These are phyloP conservation scores for Fissipunctia ypsillon DNA, from an alignment of 2,888 invertebrate genomes.

Conservation along the genomic window DNA sequence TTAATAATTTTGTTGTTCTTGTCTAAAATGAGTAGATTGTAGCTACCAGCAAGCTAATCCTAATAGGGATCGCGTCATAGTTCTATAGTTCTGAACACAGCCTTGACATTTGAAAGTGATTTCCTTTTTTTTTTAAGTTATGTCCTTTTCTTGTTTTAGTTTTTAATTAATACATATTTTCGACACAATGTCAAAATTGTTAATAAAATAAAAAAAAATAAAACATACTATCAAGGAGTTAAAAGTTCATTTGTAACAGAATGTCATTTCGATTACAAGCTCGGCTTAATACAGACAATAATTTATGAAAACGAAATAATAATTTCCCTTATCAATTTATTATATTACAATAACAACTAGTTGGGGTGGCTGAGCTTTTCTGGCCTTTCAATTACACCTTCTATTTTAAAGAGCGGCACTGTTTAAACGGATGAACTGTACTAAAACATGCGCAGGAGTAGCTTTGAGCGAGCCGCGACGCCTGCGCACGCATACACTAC, in stretches of 20 bases:
- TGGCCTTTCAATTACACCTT: background rate
- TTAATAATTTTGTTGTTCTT: background rate
- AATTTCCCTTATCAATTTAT: background rate
- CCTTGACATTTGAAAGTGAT: background rate
- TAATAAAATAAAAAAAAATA: no score
- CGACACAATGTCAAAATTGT: no score
- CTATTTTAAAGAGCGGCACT: background rate
- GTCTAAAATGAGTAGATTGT: background rate
- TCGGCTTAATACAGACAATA: no score
- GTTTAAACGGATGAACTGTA: conserved; percentile 4
- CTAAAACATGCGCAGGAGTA: conserved; percentile 28
- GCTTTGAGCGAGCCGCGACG: conserved; percentile 55
- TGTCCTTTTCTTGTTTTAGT: no score
- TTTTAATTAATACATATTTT: no score
- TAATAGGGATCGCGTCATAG: no score
- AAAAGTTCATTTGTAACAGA: background rate
- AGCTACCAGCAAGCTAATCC: background rate
- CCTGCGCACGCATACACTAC: conserved; percentile 62
- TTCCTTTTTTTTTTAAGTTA: no score
- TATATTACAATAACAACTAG: background rate
- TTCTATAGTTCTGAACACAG: background rate
- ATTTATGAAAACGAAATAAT: background rate
- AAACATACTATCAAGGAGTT: background rate
- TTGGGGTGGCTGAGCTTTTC: background rate
- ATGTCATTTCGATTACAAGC: background rate